Conservation (phyloP, 1,140 invertebrate species). For the Trachelipus rathkii region DNA sequence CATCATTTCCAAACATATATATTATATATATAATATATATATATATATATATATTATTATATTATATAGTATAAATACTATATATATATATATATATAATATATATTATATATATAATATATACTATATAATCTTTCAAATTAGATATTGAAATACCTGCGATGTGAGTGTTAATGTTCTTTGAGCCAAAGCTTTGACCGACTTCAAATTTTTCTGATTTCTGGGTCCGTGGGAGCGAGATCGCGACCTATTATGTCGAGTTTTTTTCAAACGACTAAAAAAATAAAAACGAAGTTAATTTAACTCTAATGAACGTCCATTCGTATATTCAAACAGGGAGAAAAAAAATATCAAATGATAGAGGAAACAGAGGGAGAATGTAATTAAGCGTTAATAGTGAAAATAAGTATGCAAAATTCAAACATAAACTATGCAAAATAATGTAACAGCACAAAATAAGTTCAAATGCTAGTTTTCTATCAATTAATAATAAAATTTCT, state of each 20-base stretch:
- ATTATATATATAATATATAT: conserved; percentile 25
- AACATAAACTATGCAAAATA: too few species aligned
- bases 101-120: background rate
- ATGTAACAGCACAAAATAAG: too few species aligned
- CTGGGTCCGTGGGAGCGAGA: conserved; percentile 63
- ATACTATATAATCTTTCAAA: too few species aligned
- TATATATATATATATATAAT: background rate
- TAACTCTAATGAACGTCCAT: background rate
- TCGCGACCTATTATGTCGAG: conserved; percentile 78
- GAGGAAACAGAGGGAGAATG: too few species aligned
- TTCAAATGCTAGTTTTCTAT: too few species aligned
- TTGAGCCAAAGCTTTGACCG: conserved; percentile 77
- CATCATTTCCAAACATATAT: too few species aligned
- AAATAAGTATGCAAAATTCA: too few species aligned
- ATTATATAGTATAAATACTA: conserved; percentile 56
- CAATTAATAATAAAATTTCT: too few species aligned
- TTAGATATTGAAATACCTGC: conserved; percentile 20
- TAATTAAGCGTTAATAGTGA: too few species aligned
- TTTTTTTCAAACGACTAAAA: conserved; percentile 65
- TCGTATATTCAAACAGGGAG: too few species aligned
- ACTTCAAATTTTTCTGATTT: conserved; percentile 77
- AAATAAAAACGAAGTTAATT: background rate
- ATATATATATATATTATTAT: conserved; percentile 38
- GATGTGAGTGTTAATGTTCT: conserved; percentile 41
- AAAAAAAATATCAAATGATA: too few species aligned